These are phyloP conservation scores for Xestobium rufovillosum DNA, from an alignment of 2,888 invertebrate species.

Conservation along the genomic window DNA sequence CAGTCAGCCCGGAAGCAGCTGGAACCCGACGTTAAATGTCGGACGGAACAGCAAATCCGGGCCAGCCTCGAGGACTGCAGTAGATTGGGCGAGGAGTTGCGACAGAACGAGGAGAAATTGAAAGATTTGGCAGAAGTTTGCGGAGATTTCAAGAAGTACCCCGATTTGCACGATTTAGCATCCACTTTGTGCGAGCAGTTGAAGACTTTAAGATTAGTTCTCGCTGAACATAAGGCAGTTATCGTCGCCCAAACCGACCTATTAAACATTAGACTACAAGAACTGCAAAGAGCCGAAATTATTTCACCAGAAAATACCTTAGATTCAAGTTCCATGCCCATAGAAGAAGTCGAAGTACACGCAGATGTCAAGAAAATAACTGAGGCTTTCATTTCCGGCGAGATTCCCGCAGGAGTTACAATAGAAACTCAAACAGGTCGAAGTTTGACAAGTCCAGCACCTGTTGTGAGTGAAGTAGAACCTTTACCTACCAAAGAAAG, in stretches of 20 bases:
- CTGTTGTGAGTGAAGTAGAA: slow-evolving; percentile 37
- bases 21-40: slow-evolving; percentile 25
- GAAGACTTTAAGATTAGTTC: slow-evolving; percentile 48
- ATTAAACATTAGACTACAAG: slow-evolving; percentile 45
- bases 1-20: slow-evolving; percentile 39
- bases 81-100: slow-evolving; percentile 37
- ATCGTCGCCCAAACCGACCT: slow-evolving; percentile 54
- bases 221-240: slow-evolving; percentile 55
- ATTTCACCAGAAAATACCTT: slow-evolving; percentile 55
- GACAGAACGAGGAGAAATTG: slow-evolving; percentile 45
- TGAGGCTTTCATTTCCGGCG: slow-evolving; percentile 24
- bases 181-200: slow-evolving; percentile 50
- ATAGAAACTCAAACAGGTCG: slow-evolving; percentile 64
- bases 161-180: slow-evolving; percentile 45
- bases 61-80: slow-evolving; percentile 34
- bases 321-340: slow-evolving; percentile 65
- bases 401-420: slow-evolving; percentile 32
- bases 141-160: slow-evolving; percentile 43
- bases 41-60: slow-evolving; percentile 33
- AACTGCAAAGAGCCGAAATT: slow-evolving; percentile 37
- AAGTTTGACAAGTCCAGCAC: slow-evolving; percentile 47
- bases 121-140: slow-evolving; percentile 45
- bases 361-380: slow-evolving; percentile 26
- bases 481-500: slow-evolving; percentile 48
- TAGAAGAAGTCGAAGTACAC: slow-evolving; percentile 50